phyloP scores from a whole-genome alignment of 1,140 invertebrate species.

The Araneus ventricosus region DNA sequence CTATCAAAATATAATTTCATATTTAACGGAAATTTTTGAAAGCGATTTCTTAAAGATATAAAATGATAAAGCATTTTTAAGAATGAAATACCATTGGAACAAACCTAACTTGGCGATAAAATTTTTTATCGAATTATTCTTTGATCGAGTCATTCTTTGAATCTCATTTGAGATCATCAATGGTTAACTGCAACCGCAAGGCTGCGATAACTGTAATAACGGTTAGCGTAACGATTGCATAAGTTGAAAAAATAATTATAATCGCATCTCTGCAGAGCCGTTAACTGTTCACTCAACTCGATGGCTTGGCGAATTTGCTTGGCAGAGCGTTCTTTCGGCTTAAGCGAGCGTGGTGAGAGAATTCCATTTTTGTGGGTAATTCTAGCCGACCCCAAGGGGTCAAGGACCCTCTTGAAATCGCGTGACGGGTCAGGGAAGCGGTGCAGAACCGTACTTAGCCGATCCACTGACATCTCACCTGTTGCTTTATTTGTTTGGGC shows the following conservation, averaged over 20 bases:
- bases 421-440: constrained; percentile 2
- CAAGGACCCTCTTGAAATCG: constrained; percentile 41
- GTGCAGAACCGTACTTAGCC: constrained; percentile 43
- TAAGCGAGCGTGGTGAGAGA: constrained; percentile 27
- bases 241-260: background rate
- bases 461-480: constrained; percentile 36
- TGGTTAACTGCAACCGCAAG: background rate
- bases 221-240: background rate
- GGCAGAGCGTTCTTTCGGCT: background rate
- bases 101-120: no score
- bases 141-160: no score
- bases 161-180: background rate
- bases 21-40: no score
- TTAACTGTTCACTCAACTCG: constrained; percentile 17
- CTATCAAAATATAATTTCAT: no score
- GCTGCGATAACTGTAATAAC: background rate
- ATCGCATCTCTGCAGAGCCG: constrained; percentile 1
- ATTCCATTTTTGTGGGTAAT: constrained; percentile 53
- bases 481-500: background rate
- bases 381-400: constrained; percentile 19
- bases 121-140: no score
- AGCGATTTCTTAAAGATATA: no score
- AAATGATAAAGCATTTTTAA: no score
- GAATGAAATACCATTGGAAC: no score
- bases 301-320: background rate